Conservation (phyloP, 30 jellyfish, hydroid and myxozoan species). For the Aurelia aurita region DNA sequence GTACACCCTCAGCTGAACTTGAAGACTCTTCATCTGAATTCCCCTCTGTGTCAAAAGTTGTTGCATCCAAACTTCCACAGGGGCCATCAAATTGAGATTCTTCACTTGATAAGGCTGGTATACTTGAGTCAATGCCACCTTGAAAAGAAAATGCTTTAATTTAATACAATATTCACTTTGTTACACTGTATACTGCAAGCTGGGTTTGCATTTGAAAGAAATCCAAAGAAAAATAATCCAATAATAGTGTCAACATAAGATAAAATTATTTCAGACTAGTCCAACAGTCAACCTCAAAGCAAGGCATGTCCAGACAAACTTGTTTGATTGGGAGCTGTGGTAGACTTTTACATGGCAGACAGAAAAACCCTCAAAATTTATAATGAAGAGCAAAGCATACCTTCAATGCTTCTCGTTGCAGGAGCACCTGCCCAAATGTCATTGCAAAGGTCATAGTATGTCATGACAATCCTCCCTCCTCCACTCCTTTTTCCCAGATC, state of each 20-base stretch:
- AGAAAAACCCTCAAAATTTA: constrained; percentile 7
- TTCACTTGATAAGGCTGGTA: not conserved
- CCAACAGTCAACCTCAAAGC: no score
- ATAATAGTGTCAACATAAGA: no score
- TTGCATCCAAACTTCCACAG: no score
- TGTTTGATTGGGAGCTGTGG: not conserved
- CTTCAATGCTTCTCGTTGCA: constrained; percentile 37
- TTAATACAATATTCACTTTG: not conserved
- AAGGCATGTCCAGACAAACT: no score
- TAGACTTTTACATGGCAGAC: constrained; percentile 25
- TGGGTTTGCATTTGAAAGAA: no score
- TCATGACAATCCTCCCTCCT: constrained; percentile 27
- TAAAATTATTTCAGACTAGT: no score
- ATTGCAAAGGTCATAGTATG: constrained; percentile 51
- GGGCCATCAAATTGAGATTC: constrained; percentile 4
- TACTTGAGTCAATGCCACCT: constrained; percentile 18
- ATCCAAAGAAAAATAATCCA: no score
- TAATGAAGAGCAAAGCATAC: constrained; percentile 13
- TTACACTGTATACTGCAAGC: no score
- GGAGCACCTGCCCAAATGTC: constrained; percentile 22
- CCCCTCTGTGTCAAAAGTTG: not conserved
- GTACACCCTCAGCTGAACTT: constrained; percentile 3
- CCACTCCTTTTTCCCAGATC: constrained; percentile 41
- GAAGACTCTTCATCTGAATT: constrained; percentile 17
- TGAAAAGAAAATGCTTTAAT: not conserved